Base-by-base conservation (phyloP, 2,888 invertebrate genomes). In the Drosophila mimetica region DNA sequence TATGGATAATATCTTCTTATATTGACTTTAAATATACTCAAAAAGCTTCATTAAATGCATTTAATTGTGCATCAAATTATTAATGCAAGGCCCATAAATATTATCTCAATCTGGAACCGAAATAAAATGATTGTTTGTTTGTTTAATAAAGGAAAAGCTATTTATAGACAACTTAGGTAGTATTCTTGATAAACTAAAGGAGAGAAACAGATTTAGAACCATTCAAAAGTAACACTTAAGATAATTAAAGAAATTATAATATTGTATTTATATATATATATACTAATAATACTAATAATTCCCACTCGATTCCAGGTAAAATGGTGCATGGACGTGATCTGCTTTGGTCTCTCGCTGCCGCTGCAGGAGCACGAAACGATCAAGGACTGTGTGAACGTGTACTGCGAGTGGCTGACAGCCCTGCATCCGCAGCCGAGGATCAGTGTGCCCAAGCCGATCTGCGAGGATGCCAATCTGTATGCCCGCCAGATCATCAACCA, bases 371-470 rank as follows among this genome's bases (percentile, higher is more conserved):
- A 98, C 90, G 98, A 98, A 84, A 97, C 98, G 0, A 96, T 99
- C 53, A 95, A 98, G 75, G 98, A 98, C 91, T 99, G 98, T 91
- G 98, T 98, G 41, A 97, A 97, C 90, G 96, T 99, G 34, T 99
- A 99, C 90, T 98, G 98, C 91, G 98, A 99, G 89, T 99, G 99
- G 99, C 93, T 99, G 75, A 96, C 97, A 0, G 96, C 98, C 2
- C 93, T 99, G 72, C 94, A 96, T 76, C 95, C 96, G 22, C 94
- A 94, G 25, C 96, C 97, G 1, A 96, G 97, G 88, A 94, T 97
- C 55, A 96, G 97, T 79, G 96, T 98, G 16, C 99, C 99, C 0
- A 94, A 94, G 77, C 98, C 98, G 0, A 95, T 99, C 11, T 93
- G 95, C 44, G 96, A 97, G 60, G 96, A 97, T 89, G 97, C 98